phyloP scores from a whole-genome alignment of 2,113 vertebrate genomes.

The Vulpes vulpes region DNA sequence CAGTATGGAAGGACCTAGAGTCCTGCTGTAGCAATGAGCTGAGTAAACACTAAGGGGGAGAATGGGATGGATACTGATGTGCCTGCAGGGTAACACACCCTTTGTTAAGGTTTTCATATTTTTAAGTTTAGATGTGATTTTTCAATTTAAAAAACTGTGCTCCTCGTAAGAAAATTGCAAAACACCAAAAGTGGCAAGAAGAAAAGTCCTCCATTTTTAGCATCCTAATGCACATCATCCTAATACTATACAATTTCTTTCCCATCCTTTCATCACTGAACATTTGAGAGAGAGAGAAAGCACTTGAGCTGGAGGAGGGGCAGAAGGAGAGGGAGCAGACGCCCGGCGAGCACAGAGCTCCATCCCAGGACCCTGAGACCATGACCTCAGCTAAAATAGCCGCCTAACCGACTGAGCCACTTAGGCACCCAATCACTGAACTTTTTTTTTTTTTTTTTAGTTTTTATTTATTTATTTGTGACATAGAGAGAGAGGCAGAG shows the following conservation, averaged over 20 bases:
- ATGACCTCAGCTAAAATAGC: background rate
- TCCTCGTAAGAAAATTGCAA: background rate
- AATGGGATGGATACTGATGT: accelerated
- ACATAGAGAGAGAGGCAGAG: no score
- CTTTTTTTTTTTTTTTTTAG: no score
- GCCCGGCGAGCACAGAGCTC: background rate
- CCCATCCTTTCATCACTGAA: background rate
- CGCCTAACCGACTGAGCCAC: background rate
- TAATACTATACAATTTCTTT: background rate
- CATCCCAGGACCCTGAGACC: background rate
- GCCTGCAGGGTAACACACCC: accelerated
- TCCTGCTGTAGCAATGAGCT: background rate
- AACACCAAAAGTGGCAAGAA: background rate
- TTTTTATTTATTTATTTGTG: no score
- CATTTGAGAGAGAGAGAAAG: background rate
- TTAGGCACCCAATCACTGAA: background rate
- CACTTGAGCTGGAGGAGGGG: background rate
- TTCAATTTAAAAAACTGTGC: background rate
- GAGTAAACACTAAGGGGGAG: background rate
- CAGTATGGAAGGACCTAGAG: background rate
- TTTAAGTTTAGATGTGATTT: background rate
- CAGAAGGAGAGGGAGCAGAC: background rate
- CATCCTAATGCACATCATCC: background rate
- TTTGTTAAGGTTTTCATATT: background rate
- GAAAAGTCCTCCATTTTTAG: background rate